Evolutionary conservation across 2,888 invertebrate genomes (phyloP).

Genomic region (Odontocolon sp.): DNA sequence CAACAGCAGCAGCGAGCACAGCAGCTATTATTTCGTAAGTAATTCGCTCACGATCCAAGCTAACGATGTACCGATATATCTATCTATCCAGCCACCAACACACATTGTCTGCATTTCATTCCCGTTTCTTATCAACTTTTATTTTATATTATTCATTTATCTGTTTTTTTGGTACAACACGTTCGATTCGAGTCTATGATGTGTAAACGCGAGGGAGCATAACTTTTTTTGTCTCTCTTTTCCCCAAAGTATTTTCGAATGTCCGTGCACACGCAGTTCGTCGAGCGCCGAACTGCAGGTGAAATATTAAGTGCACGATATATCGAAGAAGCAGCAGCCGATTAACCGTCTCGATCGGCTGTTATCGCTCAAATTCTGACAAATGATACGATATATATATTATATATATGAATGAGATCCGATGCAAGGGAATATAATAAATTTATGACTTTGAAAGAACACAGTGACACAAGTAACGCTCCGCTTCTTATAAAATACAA

Average conservation of each 20-base stretch:
- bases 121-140: constrained; percentile 57
- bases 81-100: constrained; percentile 83
- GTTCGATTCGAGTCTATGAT: constrained; percentile 34
- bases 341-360: constrained; percentile 15
- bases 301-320: constrained; percentile 10
- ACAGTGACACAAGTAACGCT: constrained; percentile 71
- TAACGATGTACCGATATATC: constrained; percentile 71
- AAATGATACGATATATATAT: constrained; percentile 70
- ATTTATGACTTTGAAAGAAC: constrained; percentile 67
- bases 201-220: constrained; percentile 32
- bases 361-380: constrained; percentile 55
- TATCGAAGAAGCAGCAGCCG: constrained; percentile 11
- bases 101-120: constrained; percentile 85
- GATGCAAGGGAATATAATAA: constrained; percentile 65
- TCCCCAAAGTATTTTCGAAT: too few species aligned
- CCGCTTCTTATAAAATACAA: constrained; percentile 29
- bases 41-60: constrained; percentile 56
- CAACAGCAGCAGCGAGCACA: constrained; percentile 1
- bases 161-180: not conserved
- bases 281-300: constrained; percentile 15
- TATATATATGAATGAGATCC: constrained; percentile 68
- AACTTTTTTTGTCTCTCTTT: constrained; percentile 17
- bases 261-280: constrained; percentile 21
- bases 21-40: constrained; percentile 12
- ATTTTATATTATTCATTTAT: constrained; percentile 26